phyloP scores from a whole-genome alignment of 2,113 vertebrate species.

The Tychaedon coryphoeus region DNA sequence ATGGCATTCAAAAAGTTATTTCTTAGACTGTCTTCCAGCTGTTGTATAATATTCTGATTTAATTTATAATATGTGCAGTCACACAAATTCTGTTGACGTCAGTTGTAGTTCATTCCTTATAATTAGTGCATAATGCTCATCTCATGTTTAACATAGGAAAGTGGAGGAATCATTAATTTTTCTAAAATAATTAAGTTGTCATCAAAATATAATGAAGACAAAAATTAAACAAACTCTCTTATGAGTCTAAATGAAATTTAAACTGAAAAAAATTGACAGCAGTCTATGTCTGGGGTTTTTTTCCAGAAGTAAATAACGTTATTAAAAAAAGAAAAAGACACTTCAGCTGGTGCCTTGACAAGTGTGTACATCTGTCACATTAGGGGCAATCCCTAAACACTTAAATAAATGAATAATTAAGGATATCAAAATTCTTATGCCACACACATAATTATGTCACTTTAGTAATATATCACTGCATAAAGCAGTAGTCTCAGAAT shows the following conservation, averaged over 20 bases:
- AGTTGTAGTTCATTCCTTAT: conserved; percentile 3
- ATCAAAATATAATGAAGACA: conserved; percentile 14
- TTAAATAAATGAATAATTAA: not conserved
- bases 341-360: not conserved
- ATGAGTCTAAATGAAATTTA: not conserved
- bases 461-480: not conserved
- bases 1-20: conserved; percentile 4
- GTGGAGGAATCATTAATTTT: conserved; percentile 9
- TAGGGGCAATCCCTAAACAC: not conserved
- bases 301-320: not conserved
- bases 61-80: conserved; percentile 5
- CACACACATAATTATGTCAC: not conserved
- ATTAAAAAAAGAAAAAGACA: not conserved
- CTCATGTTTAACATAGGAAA: not conserved
- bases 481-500: not conserved
- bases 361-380: not conserved
- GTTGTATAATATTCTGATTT: conserved; percentile 26
- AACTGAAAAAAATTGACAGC: not conserved
- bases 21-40: conserved; percentile 42
- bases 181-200: conserved; percentile 30
- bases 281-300: not conserved
- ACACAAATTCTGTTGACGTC: conserved; percentile 38
- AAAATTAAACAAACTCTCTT: conserved; percentile 23
- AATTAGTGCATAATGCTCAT: conserved; percentile 33
- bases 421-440: not conserved